phyloP scores from a whole-genome alignment of 2,888 invertebrate species.

The Drepana falcataria region DNA sequence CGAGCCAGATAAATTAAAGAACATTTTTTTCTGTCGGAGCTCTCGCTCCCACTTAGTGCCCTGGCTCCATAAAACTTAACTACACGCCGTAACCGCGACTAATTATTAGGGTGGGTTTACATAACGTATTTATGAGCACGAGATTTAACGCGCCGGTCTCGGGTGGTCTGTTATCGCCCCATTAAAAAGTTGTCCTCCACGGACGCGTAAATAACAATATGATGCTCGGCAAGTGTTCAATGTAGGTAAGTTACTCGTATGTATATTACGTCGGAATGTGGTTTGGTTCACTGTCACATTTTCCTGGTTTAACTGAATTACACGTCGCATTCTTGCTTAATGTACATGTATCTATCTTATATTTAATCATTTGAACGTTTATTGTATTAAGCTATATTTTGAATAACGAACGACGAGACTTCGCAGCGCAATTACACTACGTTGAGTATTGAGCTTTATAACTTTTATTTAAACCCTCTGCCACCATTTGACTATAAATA shows the following conservation, averaged over 20 bases:
- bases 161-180: conserved; percentile 75
- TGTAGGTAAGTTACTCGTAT: conserved; percentile 7
- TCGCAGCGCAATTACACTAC: no score
- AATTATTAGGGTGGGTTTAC: conserved; percentile 78
- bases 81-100: conserved; percentile 73
- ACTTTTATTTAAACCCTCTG: no score
- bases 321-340: no score
- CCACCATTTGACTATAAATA: no score
- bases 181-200: conserved; percentile 76
- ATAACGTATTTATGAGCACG: conserved; percentile 76
- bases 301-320: no score
- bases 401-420: no score
- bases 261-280: no score
- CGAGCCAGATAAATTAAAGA: conserved; percentile 70
- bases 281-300: no score
- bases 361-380: no score
- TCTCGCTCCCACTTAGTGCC: conserved; percentile 51
- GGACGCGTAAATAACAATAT: conserved; percentile 72
- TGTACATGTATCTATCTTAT: no score
- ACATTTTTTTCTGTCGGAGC: conserved; percentile 64
- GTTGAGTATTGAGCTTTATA: no score
- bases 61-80: conserved; percentile 73
- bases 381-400: no score
- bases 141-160: conserved; percentile 72
- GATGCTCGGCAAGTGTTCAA: conserved; percentile 30